phyloP scores from a whole-genome alignment of 2,113 vertebrate genomes.

The Lates calcarifer region DNA sequence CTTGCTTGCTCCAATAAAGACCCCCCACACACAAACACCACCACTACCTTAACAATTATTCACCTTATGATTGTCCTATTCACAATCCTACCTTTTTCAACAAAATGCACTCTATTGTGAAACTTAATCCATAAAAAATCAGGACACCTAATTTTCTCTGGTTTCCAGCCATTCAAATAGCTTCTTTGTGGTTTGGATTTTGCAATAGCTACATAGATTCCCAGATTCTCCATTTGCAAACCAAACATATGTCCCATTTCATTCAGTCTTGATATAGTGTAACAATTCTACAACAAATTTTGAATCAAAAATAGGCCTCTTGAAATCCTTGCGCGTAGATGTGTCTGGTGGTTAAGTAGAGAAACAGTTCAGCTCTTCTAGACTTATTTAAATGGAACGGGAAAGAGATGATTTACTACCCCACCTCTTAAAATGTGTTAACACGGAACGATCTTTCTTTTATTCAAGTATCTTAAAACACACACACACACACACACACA shows the following conservation, averaged over 20 bases:
- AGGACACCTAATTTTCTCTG: neutral
- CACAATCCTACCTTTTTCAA: constrained; percentile 23
- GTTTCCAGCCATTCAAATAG: neutral
- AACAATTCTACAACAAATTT: neutral
- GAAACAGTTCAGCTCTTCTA: no score
- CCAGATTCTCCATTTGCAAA: neutral
- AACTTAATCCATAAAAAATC: constrained; percentile 1
- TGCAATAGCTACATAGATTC: neutral
- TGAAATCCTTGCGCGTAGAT: neutral
- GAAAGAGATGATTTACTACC: neutral
- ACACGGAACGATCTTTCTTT: neutral
- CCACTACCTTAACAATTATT: constrained; percentile 10
- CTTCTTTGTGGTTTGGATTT: neutral
- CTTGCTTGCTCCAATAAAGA: constrained; percentile 47
- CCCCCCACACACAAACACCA: neutral
- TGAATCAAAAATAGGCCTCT: neutral
- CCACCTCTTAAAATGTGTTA: neutral
- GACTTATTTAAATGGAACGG: neutral
- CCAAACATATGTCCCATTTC: neutral
- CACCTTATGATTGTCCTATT: constrained; percentile 16
- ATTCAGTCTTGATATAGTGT: neutral
- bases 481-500: no score
- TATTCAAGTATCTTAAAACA: neutral
- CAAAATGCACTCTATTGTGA: neutral
- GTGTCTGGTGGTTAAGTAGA: no score